Evolutionary conservation across 2,797 vertebrate species (phyloP), one percentile per base, ranked within the genome.

Genomic region (Eospalax fontanierii): DNA sequence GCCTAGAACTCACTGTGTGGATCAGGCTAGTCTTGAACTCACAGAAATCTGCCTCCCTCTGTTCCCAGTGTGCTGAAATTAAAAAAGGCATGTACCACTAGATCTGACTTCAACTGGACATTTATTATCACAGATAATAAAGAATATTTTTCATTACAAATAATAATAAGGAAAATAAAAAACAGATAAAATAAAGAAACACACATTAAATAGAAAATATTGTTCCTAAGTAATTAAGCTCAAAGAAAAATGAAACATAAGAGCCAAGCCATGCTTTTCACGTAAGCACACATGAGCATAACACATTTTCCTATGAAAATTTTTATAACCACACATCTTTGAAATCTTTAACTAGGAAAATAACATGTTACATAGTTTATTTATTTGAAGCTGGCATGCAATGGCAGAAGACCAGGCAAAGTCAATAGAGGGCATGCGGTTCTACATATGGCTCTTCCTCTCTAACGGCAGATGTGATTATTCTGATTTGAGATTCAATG

Each of bases 161-260:
- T 80, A 90, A 90, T 79, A 66, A 87, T n/a, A 38, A 46, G 46
- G 50, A 38, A n/a, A 83, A 86, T 84, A 82, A 97, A 76, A 86
- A 91, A 86, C 30, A 92, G 43, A 89, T 84, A 59, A 91, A 86
- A 65, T 35, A 22, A 86, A 65, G 22, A 11, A 50, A 50, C 46
- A 40, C 16, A 68, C n/a, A 91, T 80, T 54, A 90, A 87, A 78
- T 40, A 68, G 82, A 61, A 63, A 54, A 79, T 65, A 66, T 88
- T 90, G 14, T 89, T 68, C 89, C 5, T 84, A 84, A 35, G 73
- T 2, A 92, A 54, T 15, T 50, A 63, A 82, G 78, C 11, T n/a
- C 16, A 38, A 80, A 90, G 89, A 54, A 80, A 92, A 88, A 95
- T 89, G 91, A 90, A 85, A 28, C 15, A 76, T 40, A 87, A 54